Conservation (phyloP, 2,888 invertebrate species). For the Chelonus formosanus region DNA sequence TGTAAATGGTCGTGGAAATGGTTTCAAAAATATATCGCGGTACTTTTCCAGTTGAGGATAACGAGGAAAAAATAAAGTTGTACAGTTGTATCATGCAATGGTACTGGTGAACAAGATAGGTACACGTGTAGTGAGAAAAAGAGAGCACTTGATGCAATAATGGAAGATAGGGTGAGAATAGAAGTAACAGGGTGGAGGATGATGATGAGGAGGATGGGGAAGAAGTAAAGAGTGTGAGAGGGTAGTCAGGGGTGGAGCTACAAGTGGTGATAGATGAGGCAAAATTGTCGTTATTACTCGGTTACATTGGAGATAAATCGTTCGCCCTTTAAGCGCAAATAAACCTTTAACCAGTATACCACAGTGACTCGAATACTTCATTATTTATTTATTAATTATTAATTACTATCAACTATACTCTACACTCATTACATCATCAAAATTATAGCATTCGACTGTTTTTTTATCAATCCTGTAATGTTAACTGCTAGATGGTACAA, state of each 20-base stretch:
- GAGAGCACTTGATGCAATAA: conserved; percentile 29
- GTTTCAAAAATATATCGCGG: too few species aligned
- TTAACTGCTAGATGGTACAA: too few species aligned
- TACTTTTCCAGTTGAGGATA: too few species aligned
- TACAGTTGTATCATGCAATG: background rate
- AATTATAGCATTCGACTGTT: background rate
- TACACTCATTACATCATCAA: background rate
- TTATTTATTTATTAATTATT: conserved; percentile 8
- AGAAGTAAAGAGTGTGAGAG: conserved; percentile 34
- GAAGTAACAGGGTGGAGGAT: conserved; percentile 19
- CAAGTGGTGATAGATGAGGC: conserved; percentile 64
- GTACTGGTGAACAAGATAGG: conserved; percentile 23
- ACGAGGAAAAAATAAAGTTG: too few species aligned
- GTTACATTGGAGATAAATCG: conserved; percentile 48
- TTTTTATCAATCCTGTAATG: too few species aligned
- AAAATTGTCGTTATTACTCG: conserved; percentile 57
- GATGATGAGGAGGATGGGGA: conserved; percentile 15
- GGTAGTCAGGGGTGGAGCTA: conserved; percentile 58
- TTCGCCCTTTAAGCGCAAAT: conserved; percentile 27
- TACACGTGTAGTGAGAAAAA: conserved; percentile 47
- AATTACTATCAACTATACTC: background rate
- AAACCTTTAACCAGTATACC: conserved; percentile 14
- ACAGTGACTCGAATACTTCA: background rate
- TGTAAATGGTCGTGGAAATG: too few species aligned
- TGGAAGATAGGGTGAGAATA: conserved; percentile 36